These are phyloP conservation scores for Gallinago solitaria DNA, from an alignment of 2,797 vertebrate genomes.

Conservation along the genomic window DNA sequence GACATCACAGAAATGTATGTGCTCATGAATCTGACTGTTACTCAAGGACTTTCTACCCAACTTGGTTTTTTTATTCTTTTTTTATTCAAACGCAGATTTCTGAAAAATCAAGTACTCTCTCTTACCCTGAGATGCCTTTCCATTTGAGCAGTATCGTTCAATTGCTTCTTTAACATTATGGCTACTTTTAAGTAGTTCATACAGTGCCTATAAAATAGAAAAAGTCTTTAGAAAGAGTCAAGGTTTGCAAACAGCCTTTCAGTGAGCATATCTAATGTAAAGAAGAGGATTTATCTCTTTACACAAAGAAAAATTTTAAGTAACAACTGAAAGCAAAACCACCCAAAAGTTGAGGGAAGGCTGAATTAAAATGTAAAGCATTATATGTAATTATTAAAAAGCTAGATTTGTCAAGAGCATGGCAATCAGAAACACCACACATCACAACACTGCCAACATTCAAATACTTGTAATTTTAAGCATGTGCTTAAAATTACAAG, in stretches of 20 bases:
- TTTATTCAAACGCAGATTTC: neutral
- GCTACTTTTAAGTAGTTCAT: conserved; percentile 92
- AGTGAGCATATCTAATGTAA: neutral
- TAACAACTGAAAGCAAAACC: neutral
- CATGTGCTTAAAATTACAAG: neutral
- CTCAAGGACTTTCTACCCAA: neutral
- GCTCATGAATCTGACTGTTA: neutral
- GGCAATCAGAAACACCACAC: neutral
- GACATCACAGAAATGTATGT: neutral
- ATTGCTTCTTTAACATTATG: conserved; percentile 91
- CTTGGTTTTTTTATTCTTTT: no score
- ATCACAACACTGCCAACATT: neutral
- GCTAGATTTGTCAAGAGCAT: neutral
- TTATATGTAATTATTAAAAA: neutral
- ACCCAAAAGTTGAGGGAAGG: neutral
- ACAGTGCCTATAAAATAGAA: conserved; percentile 82
- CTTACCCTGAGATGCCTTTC: conserved; percentile 90
- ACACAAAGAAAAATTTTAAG: neutral
- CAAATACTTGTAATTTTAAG: neutral
- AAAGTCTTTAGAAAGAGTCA: neutral
- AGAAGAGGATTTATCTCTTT: neutral
- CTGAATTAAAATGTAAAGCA: neutral
- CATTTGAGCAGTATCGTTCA: conserved; percentile 86
- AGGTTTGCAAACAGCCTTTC: neutral
- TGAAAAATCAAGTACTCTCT: neutral